phyloP scores from a whole-genome alignment of 1,140 invertebrate genomes.

The Stegodyphus mimosarum region DNA sequence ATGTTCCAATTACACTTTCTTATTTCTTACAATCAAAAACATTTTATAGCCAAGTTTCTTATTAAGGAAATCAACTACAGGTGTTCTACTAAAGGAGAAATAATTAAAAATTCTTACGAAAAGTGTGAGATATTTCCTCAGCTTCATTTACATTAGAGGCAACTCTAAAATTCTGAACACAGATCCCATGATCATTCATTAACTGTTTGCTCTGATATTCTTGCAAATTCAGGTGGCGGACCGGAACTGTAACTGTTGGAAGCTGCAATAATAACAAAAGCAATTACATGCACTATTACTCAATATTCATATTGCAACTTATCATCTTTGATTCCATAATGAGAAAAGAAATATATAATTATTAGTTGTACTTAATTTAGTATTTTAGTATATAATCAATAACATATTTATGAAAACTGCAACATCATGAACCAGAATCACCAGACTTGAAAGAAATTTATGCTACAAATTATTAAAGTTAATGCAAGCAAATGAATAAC shows the following conservation, averaged over 20 bases:
- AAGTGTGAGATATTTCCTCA: slow-evolving; percentile 79
- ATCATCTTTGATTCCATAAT: background rate
- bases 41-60: too few species aligned
- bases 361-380: background rate
- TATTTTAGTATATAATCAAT: background rate
- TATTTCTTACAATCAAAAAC: too few species aligned
- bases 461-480: too few species aligned
- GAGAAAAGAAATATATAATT: background rate
- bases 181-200: slow-evolving; percentile 86
- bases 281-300: background rate
- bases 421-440: background rate
- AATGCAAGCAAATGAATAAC: too few species aligned
- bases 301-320: background rate
- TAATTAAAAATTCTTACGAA: slow-evolving; percentile 23
- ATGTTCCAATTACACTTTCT: too few species aligned
- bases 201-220: slow-evolving; percentile 98
- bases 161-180: slow-evolving; percentile 93
- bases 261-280: slow-evolving; percentile 9
- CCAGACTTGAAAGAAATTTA: background rate
- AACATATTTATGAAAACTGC: background rate
- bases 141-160: slow-evolving; percentile 80
- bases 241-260: background rate
- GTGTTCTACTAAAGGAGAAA: too few species aligned
- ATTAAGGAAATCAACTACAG: too few species aligned
- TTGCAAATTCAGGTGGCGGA: slow-evolving; percentile 82